These are phyloP conservation scores for Rhinogobius similis DNA, from an alignment of 2,113 vertebrate species.

Conservation along the genomic window DNA sequence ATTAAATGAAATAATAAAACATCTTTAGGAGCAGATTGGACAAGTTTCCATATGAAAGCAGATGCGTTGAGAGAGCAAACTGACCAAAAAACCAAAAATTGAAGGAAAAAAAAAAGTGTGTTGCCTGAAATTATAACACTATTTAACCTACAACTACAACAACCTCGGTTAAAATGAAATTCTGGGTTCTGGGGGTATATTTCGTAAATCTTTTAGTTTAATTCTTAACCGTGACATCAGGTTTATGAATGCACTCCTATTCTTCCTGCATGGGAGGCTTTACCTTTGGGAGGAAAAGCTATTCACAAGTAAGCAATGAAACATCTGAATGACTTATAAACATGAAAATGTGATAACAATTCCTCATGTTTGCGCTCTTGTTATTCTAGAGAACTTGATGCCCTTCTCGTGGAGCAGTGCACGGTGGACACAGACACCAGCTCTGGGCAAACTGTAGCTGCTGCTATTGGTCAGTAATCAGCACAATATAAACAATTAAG, in stretches of 20 bases:
- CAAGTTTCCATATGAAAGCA: too few species aligned
- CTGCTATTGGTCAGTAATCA: conserved; percentile 84
- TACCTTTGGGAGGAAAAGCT: conserved; percentile 93
- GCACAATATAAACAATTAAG: too few species aligned
- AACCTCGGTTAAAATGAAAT: too few species aligned
- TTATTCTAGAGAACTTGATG: conserved; percentile 84
- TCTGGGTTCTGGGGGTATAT: too few species aligned
- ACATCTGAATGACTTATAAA: too few species aligned
- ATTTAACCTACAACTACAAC: too few species aligned
- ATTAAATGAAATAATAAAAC: too few species aligned
- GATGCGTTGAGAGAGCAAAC: too few species aligned
- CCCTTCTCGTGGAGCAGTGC: conserved; percentile 89
- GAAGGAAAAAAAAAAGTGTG: too few species aligned
- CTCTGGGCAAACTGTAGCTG: conserved; percentile 87
- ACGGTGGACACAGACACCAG: conserved; percentile 87
- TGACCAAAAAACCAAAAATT: too few species aligned
- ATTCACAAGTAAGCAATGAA: conserved; percentile 94
- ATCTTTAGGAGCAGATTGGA: too few species aligned
- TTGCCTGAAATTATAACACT: too few species aligned
- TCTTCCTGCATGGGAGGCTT: conserved; percentile 92
- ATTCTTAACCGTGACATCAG: conserved; percentile 74
- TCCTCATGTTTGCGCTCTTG: not conserved
- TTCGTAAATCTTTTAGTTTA: not conserved
- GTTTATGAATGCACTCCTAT: conserved; percentile 95
- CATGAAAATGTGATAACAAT: not conserved